Conservation (phyloP, 2,888 invertebrate genomes). For the Aphidoletes aphidimyza region DNA sequence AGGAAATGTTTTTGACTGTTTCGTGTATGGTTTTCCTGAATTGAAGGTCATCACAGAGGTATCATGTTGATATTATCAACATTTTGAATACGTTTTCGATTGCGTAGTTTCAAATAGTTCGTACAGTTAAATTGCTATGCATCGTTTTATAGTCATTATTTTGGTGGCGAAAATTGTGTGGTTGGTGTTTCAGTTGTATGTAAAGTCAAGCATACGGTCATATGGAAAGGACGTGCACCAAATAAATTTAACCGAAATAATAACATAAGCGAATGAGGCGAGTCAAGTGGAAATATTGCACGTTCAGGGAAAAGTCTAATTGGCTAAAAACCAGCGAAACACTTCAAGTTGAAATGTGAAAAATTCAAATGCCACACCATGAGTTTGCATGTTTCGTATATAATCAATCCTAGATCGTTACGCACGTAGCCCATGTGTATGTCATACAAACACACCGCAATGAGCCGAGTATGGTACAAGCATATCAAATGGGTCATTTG, state of each 20-base stretch:
- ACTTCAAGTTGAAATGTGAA: not conserved
- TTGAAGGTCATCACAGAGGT: conserved; percentile 9
- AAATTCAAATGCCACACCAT: conserved; percentile 26
- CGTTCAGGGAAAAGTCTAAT: not conserved
- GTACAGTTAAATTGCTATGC: conserved; percentile 2
- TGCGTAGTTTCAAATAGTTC: not conserved
- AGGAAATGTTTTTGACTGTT: not conserved
- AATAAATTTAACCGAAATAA: not conserved
- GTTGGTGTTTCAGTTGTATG: not conserved
- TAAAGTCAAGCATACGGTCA: not conserved
- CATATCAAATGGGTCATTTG: not conserved
- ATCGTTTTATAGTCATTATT: not conserved
- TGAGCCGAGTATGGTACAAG: not conserved
- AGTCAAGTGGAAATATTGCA: not conserved
- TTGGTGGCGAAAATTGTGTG: not conserved
- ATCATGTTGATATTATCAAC: too few relatives aligned
- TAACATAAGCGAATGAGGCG: not conserved
- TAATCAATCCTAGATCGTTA: conserved; percentile 4
- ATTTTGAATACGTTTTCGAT: conserved; percentile 24
- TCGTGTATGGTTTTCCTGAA: not conserved
- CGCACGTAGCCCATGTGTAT: too few relatives aligned
- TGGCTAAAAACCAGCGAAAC: not conserved
- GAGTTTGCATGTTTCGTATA: conserved; percentile 17
- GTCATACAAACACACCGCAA: not conserved
- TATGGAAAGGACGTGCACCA: not conserved